Conservation (phyloP, 2,888 invertebrate species). For the Hipparchia sbordonii region DNA sequence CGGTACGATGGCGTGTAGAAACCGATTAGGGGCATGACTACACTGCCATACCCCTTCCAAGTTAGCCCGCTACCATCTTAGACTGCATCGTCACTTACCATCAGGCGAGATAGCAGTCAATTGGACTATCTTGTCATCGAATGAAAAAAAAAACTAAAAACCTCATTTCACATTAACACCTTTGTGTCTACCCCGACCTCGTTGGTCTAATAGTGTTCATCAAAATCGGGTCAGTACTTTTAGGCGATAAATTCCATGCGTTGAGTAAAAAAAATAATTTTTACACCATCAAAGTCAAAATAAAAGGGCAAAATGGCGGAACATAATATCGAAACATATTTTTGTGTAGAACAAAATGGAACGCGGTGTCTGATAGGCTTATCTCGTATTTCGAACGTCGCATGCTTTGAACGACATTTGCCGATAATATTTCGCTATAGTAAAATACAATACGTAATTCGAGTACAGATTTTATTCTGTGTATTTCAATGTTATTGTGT, state of each 20-base stretch:
- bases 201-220: too few relatives aligned
- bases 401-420: constrained; percentile 34
- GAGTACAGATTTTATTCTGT: not conserved
- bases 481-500: not conserved
- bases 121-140: too few relatives aligned
- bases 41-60: too few relatives aligned
- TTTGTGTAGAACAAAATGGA: constrained; percentile 26
- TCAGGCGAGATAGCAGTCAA: too few relatives aligned
- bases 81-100: too few relatives aligned
- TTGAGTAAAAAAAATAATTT: not conserved
- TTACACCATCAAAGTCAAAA: not conserved
- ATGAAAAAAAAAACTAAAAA: too few relatives aligned
- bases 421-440: constrained; percentile 30
- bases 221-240: too few relatives aligned
- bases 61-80: too few relatives aligned
- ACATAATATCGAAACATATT: constrained; percentile 8
- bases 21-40: too few relatives aligned
- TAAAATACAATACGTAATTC: constrained; percentile 1
- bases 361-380: constrained; percentile 32
- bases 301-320: constrained; percentile 3
- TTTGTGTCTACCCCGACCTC: too few relatives aligned
- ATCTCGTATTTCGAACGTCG: constrained; percentile 35
- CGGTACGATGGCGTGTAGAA: too few relatives aligned
- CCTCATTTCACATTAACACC: too few relatives aligned
- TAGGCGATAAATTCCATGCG: not conserved